These are phyloP conservation scores for Excalfactoria chinensis DNA, from an alignment of 2,113 vertebrate genomes.

Conservation along the genomic window DNA sequence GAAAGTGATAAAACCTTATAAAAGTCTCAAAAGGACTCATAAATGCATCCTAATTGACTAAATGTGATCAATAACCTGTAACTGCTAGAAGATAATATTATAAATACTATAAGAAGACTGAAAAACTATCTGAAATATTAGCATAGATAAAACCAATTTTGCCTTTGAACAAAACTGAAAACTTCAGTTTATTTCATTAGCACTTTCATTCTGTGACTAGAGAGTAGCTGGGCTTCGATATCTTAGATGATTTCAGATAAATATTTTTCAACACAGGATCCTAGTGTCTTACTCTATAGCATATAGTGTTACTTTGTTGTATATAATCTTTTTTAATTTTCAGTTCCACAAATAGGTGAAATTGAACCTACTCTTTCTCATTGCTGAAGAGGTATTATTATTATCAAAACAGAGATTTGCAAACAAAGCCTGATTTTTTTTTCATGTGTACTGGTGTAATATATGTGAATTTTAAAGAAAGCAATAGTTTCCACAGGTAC, in stretches of 20 bases:
- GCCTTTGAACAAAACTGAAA: background rate
- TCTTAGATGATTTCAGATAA: background rate
- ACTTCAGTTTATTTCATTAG: background rate
- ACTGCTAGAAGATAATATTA: background rate
- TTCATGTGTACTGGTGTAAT: background rate
- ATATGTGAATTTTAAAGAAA: background rate
- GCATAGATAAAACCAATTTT: background rate
- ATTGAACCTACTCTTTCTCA: background rate
- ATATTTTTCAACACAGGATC: background rate
- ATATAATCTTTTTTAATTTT: background rate
- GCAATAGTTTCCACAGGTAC: background rate
- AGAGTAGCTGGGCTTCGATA: background rate
- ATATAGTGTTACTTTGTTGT: background rate
- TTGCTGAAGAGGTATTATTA: background rate
- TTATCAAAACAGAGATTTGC: background rate
- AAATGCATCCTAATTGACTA: background rate
- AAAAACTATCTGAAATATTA: background rate
- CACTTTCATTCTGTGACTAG: background rate
- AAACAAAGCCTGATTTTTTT: background rate
- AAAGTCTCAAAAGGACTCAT: background rate
- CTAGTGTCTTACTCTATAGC: background rate
- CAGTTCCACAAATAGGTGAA: background rate
- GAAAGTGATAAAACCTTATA: background rate
- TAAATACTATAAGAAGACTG: background rate
- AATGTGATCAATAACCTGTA: background rate